Percentiles rank a stretch among this genome's conserved stretches.
These are phyloP conservation scores for Phacellophora camtschatica DNA, from an alignment of 30 jellyfish, hydroid and myxozoan species.

Conservation along the genomic window DNA sequence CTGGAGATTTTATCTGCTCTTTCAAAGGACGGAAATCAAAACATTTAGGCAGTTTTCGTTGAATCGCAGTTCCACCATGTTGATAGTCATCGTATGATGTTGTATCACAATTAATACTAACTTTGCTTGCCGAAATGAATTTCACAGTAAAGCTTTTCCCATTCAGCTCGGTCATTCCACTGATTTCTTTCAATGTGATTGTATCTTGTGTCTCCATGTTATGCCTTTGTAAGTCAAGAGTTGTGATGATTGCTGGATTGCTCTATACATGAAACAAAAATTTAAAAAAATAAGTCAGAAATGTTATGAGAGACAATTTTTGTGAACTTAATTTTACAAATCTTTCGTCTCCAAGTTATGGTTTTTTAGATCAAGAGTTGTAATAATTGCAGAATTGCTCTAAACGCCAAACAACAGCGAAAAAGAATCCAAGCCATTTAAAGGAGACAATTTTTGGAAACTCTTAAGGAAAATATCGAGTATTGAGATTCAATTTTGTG, in stretches of 20 bases:
- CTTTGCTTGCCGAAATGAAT: constrained; percentile 40
- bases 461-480: no score
- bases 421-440: no score
- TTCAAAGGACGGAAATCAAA: constrained; percentile 47
- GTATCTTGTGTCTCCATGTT: constrained; percentile 61
- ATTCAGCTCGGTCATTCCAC: constrained; percentile 81
- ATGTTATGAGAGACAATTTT: no score
- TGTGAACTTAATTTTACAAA: no score
- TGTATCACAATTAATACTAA: constrained; percentile 67
- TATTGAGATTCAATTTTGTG: no score
- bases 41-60: constrained; percentile 36
- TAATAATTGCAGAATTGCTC: no score
- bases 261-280: constrained; percentile 9
- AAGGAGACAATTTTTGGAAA: no score
- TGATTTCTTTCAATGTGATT: constrained; percentile 57
- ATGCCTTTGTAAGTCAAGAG: constrained; percentile 70
- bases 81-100: constrained; percentile 40
- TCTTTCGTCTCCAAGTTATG: no score
- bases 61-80: constrained; percentile 79
- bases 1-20: constrained; percentile 61
- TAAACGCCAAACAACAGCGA: no score
- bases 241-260: constrained; percentile 65
- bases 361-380: no score
- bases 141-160: constrained; percentile 29
- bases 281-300: no score